These are phyloP conservation scores for Spilogale gracilis DNA, from an alignment of 2,113 vertebrate species.

Conservation along the genomic window DNA sequence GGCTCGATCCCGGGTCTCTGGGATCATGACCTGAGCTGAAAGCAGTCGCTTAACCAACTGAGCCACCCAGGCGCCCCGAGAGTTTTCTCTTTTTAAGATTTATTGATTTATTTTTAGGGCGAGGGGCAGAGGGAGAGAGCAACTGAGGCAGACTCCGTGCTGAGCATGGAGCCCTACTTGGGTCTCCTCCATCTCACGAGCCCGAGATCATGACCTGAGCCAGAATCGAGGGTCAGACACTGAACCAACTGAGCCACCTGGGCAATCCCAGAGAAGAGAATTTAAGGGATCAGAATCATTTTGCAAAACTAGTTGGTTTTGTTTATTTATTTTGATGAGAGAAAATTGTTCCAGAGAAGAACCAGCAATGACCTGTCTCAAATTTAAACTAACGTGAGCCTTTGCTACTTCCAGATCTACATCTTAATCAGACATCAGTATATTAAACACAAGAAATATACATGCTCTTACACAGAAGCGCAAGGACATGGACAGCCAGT, in stretches of 20 bases:
- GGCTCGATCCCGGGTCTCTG: too few relatives aligned
- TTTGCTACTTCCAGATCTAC: background rate
- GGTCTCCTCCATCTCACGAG: background rate
- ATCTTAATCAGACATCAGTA: slow-evolving; percentile 13
- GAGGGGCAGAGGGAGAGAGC: background rate
- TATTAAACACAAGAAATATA: background rate
- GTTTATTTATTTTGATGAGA: slow-evolving; percentile 9
- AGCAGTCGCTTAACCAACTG: too few relatives aligned
- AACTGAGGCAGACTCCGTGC: background rate
- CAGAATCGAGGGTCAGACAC: background rate
- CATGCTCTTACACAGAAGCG: background rate
- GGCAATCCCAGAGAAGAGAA: background rate
- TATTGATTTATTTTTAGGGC: background rate
- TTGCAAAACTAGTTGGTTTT: slow-evolving; percentile 1
- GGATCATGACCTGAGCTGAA: too few relatives aligned
- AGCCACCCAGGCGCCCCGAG: background rate
- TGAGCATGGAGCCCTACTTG: background rate
- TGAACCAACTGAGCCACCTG: background rate
- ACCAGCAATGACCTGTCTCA: background rate
- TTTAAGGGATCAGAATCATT: background rate
- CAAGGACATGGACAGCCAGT: background rate
- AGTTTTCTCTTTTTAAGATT: background rate
- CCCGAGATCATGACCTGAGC: background rate
- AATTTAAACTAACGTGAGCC: slow-evolving; percentile 21
- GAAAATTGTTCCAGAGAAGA: slow-evolving; percentile 16